Evolutionary conservation across 2,113 vertebrate species (phyloP).

Genomic region (Rattus norvegicus): DNA sequence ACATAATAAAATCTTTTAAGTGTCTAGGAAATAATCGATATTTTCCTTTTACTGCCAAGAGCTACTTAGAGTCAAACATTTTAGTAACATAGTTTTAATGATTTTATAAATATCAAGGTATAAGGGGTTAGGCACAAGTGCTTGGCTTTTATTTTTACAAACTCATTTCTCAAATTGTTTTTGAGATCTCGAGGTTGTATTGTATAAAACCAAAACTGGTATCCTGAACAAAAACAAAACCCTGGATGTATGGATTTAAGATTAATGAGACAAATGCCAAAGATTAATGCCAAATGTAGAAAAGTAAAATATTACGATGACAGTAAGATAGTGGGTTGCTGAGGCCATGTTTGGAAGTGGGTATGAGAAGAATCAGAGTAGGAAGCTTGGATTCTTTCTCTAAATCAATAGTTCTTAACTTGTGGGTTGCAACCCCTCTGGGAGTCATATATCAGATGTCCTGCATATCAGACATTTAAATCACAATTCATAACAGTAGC

Average conservation of each 20-base stretch:
- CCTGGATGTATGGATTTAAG: background rate
- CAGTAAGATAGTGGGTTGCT: background rate
- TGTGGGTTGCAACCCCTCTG: background rate
- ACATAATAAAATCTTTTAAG: background rate
- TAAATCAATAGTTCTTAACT: background rate
- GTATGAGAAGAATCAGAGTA: background rate
- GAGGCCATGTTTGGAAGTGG: background rate
- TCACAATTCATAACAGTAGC: background rate
- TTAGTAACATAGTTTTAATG: background rate
- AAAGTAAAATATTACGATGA: background rate
- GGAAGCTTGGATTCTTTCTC: background rate
- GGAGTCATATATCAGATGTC: background rate
- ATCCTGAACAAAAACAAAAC: background rate
- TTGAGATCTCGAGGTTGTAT: background rate
- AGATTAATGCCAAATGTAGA: background rate
- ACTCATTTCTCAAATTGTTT: background rate
- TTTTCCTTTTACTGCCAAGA: background rate
- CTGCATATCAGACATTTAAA: background rate
- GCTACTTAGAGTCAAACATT: background rate
- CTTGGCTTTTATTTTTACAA: background rate
- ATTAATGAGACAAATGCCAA: background rate
- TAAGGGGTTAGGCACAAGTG: background rate
- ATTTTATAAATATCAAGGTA: background rate
- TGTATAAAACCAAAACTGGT: background rate
- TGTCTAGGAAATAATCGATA: background rate